Conservation (phyloP, 2,888 invertebrate species). For the Tenthredo amoena region DNA sequence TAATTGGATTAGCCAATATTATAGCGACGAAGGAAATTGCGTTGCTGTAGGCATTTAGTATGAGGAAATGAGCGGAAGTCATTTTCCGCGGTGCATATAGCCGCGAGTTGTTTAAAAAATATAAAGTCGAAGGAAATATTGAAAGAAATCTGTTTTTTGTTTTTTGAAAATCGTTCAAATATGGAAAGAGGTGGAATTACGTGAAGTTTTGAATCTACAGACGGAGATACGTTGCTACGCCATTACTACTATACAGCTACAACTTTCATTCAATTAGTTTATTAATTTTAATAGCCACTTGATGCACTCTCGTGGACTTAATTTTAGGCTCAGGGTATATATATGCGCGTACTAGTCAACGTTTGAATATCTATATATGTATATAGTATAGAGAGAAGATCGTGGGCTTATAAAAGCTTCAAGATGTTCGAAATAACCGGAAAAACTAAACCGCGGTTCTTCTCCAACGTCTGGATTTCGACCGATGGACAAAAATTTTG, state of each 20-base stretch:
- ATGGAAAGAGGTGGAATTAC: too few species aligned
- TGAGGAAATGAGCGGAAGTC: not conserved
- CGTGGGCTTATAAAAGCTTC: not conserved
- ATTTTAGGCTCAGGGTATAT: slow-evolving; percentile 29
- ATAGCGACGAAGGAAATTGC: slow-evolving; percentile 8
- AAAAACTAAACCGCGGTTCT: not conserved
- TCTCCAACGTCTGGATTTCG: not conserved
- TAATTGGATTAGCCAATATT: slow-evolving; percentile 26
- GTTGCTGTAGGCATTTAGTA: not conserved
- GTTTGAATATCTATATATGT: not conserved
- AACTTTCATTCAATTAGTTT: slow-evolving; percentile 42
- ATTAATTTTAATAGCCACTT: slow-evolving; percentile 49
- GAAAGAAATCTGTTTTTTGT: too few species aligned
- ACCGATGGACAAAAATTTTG: not conserved
- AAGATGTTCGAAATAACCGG: not conserved
- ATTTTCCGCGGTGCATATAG: not conserved
- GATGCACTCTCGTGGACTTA: slow-evolving; percentile 39
- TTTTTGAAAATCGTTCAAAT: too few species aligned
- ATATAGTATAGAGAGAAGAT: not conserved
- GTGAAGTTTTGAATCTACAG: too few species aligned
- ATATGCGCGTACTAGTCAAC: not conserved
- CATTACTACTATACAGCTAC: not conserved
- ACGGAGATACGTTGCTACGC: too few species aligned
- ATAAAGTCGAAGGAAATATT: too few species aligned
- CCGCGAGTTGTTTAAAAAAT: not conserved